These are phyloP conservation scores for Aphidius gifuensis DNA, from an alignment of 1,140 invertebrate genomes.

Conservation along the genomic window DNA sequence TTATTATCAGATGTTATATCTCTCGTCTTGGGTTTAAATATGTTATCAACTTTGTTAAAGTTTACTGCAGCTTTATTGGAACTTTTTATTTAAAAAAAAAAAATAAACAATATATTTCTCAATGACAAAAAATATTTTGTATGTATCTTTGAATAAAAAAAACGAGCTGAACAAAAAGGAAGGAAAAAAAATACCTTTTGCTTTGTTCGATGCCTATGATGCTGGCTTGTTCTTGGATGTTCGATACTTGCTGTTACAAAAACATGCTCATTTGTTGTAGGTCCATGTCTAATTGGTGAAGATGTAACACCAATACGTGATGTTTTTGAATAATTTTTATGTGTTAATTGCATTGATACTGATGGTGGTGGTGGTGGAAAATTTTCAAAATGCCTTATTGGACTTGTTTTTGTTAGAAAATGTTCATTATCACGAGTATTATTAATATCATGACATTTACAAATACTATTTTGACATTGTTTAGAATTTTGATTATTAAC, in stretches of 20 bases:
- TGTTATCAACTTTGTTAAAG: no score
- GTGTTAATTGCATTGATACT: conserved; percentile 17
- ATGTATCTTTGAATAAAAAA: no score
- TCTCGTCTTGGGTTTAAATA: no score
- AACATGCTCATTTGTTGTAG: conserved; percentile 43
- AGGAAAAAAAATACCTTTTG: conserved; percentile 36
- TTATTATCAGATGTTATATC: no score
- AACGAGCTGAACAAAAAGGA: no score
- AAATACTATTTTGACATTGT: conserved; percentile 28
- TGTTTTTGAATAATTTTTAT: conserved; percentile 19
- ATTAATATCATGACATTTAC: conserved; percentile 44
- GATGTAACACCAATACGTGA: conserved; percentile 18
- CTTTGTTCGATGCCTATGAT: conserved; percentile 48
- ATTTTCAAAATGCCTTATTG: conserved; percentile 14
- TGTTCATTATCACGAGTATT: conserved; percentile 27
- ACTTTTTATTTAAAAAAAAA: no score
- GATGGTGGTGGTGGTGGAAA: conserved; percentile 24
- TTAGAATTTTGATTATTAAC: no score
- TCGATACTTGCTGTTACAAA: conserved; percentile 42
- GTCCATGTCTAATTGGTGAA: neutral
- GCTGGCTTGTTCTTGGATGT: conserved; percentile 40
- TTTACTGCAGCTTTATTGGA: no score
- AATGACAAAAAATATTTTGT: no score
- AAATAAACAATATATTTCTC: no score
- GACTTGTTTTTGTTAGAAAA: conserved; percentile 14